These are phyloP conservation scores for Pterostichus madidus DNA, from an alignment of 2,888 invertebrate genomes.

Conservation along the genomic window DNA sequence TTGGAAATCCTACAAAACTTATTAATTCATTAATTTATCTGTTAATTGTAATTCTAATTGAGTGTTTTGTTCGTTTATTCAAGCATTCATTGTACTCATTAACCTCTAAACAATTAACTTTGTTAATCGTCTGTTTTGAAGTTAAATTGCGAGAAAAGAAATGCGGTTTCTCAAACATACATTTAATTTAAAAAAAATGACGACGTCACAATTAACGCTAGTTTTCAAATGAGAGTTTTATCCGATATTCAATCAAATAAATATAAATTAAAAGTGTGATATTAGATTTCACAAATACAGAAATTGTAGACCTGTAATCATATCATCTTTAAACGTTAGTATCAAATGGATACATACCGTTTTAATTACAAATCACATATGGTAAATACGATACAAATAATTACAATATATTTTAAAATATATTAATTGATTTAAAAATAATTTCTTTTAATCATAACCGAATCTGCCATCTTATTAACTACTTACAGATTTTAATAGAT, in stretches of 20 bases:
- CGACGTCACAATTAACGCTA: neutral
- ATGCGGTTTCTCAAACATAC: neutral
- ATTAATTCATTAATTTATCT: neutral
- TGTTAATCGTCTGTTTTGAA: neutral
- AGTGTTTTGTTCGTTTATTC: slow-evolving; percentile 10
- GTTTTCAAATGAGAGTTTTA: slow-evolving; percentile 19
- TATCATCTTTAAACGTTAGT: no score
- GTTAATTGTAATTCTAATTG: neutral
- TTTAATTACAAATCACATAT: no score
- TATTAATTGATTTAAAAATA: no score
- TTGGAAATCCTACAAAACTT: neutral
- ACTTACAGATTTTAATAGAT: no score
- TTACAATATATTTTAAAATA: no score
- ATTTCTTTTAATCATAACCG: no score
- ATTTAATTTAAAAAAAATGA: neutral
- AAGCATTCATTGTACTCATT: neutral
- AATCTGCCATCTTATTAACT: no score
- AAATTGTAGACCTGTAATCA: no score
- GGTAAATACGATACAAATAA: no score
- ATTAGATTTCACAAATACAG: no score
- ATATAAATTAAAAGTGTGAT: no score
- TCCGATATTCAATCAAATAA: neutral
- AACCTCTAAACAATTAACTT: neutral
- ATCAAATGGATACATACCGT: no score
- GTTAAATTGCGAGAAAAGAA: neutral